Conservation (phyloP, 2,888 invertebrate species). For the Coremacera marginata region DNA sequence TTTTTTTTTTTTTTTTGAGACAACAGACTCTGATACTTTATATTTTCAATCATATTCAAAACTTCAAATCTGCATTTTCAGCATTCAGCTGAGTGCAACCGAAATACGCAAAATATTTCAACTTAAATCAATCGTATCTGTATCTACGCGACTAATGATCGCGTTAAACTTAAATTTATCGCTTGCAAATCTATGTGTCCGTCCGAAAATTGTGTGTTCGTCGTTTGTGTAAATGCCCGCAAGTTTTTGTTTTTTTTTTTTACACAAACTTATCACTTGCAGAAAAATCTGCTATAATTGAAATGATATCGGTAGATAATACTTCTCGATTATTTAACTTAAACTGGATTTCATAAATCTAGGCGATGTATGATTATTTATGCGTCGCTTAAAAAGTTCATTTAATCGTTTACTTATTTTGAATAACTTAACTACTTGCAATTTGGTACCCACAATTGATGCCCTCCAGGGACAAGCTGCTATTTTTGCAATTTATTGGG, state of each 20-base stretch:
- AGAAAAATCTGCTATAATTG: conserved; percentile 17
- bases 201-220: neutral
- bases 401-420: neutral
- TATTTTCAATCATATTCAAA: too few relatives aligned
- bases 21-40: too few relatives aligned
- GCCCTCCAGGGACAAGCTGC: conserved; percentile 14
- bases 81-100: neutral
- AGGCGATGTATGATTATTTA: conserved; percentile 30
- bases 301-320: conserved; percentile 29
- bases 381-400: conserved; percentile 21
- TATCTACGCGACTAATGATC: conserved; percentile 31
- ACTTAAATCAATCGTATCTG: neutral
- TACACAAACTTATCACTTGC: conserved; percentile 22
- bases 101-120: conserved; percentile 3
- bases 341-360: conserved; percentile 19
- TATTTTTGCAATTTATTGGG: neutral
- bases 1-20: too few relatives aligned
- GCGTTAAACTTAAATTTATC: conserved; percentile 24
- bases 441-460: neutral
- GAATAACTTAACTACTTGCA: neutral
- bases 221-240: neutral
- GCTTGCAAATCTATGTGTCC: neutral
- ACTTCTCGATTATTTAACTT: conserved; percentile 8
- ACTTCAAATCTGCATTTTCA: neutral
- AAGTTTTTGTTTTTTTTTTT: neutral